These are phyloP conservation scores for Antheraea yamamai DNA, from an alignment of 2,888 invertebrate genomes.

Conservation along the genomic window DNA sequence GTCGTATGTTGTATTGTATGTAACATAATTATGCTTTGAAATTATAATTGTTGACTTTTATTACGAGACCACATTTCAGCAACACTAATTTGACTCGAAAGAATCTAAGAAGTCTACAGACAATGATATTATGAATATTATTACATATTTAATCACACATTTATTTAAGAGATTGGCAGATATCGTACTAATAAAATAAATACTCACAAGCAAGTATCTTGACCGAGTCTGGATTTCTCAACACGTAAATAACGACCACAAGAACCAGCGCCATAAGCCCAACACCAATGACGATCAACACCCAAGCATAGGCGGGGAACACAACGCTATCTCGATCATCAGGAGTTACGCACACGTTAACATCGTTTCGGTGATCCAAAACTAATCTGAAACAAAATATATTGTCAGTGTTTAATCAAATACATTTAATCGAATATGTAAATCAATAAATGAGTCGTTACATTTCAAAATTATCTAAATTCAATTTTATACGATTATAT, in stretches of 20 bases:
- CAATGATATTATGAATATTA: too few relatives aligned
- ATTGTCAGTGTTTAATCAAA: neutral
- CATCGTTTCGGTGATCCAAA: constrained; percentile 41
- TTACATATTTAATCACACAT: neutral
- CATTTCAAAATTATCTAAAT: too few relatives aligned
- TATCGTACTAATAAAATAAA: neutral
- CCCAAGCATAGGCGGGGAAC: constrained; percentile 47
- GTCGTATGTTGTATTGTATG: neutral
- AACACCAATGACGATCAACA: constrained; percentile 42
- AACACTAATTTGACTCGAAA: too few relatives aligned
- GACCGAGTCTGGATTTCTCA: constrained; percentile 48
- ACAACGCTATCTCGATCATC: constrained; percentile 29
- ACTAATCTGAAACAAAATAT: constrained; percentile 42
- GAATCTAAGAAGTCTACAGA: too few relatives aligned
- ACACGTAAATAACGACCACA: constrained; percentile 44
- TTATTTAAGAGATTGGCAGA: neutral
- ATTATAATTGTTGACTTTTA: too few relatives aligned
- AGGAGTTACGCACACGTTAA: constrained; percentile 49
- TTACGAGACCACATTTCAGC: too few relatives aligned
- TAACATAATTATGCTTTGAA: too few relatives aligned
- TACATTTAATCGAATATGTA: neutral
- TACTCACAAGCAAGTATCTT: constrained; percentile 53
- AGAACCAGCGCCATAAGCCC: constrained; percentile 37
- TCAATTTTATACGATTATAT: too few relatives aligned
- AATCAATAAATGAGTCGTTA: too few relatives aligned